Evolutionary conservation across 2,888 invertebrate species (phyloP).

Genomic region (Meganola albula): DNA sequence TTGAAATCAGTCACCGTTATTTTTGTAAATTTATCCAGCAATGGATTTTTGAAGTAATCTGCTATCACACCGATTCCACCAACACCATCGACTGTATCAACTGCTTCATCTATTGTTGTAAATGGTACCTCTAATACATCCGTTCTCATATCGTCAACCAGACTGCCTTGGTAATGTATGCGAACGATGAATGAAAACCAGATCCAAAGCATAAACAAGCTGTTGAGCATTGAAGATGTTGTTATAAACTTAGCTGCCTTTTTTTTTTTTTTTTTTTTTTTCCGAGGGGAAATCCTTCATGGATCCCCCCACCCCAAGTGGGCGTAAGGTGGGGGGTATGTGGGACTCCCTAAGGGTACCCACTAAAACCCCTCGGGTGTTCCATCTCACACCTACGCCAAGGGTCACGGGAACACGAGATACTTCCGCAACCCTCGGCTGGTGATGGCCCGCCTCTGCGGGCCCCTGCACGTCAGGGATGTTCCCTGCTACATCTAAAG

Average conservation of each 20-base stretch:
- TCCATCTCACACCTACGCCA: too few relatives aligned
- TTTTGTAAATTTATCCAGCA: conserved; percentile 27
- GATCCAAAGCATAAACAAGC: conserved; percentile 45
- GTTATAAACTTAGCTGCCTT: conserved; percentile 36
- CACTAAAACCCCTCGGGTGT: too few relatives aligned
- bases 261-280: too few relatives aligned
- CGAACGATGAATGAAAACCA: conserved; percentile 53
- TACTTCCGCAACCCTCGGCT: too few relatives aligned
- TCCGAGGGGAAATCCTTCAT: too few relatives aligned
- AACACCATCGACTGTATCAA: conserved; percentile 33
- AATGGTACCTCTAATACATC: conserved; percentile 39
- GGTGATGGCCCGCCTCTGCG: too few relatives aligned
- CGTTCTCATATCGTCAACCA: conserved; percentile 41
- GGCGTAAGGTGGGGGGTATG: too few relatives aligned
- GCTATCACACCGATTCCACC: conserved; percentile 35
- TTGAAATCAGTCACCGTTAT: conserved; percentile 23
- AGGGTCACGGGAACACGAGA: too few relatives aligned
- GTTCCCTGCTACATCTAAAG: too few relatives aligned
- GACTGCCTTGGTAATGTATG: conserved; percentile 47
- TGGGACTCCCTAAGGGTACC: too few relatives aligned
- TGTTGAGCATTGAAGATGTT: conserved; percentile 36
- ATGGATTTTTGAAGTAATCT: conserved; percentile 33
- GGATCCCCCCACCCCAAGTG: too few relatives aligned
- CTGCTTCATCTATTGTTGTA: conserved; percentile 33
- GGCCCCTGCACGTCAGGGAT: too few relatives aligned